These are phyloP conservation scores for Keiferia lycopersicella DNA, from an alignment of 2,888 invertebrate genomes.

Conservation along the genomic window DNA sequence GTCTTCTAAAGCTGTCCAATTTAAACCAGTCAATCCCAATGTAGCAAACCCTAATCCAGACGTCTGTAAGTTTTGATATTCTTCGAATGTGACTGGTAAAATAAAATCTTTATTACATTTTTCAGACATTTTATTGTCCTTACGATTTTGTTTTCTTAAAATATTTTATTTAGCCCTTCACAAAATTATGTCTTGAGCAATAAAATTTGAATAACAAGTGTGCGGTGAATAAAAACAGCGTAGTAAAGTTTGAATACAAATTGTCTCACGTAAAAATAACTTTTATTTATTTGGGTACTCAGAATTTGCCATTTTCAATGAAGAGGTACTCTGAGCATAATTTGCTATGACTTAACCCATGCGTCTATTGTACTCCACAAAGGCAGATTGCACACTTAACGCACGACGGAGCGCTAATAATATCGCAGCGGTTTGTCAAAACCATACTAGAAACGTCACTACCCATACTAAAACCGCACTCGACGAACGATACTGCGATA, in stretches of 20 bases:
- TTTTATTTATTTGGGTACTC: conserved; percentile 8
- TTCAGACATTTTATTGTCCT: background rate
- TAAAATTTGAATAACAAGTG: conserved; percentile 14
- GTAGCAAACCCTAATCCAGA: background rate
- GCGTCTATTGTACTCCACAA: background rate
- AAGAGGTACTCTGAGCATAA: background rate
- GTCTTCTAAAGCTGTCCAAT: background rate
- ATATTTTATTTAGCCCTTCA: background rate
- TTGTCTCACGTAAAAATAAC: conserved; percentile 6
- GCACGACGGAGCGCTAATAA: too few relatives aligned
- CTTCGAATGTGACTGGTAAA: background rate
- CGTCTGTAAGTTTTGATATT: background rate
- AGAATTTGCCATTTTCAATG: conserved; percentile 4
- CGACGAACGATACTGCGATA: too few relatives aligned
- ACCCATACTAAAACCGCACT: too few relatives aligned
- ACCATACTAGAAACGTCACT: too few relatives aligned
- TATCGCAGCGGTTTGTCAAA: too few relatives aligned
- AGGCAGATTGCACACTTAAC: too few relatives aligned
- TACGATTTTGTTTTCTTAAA: background rate
- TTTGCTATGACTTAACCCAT: background rate
- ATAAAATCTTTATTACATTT: background rate
- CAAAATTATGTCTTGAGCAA: conserved; percentile 4
- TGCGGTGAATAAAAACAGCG: conserved; percentile 11
- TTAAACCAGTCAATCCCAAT: background rate
- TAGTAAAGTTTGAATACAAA: background rate